Conservation (phyloP, 1,140 invertebrate species). For the Drosophila punjabiensis region DNA sequence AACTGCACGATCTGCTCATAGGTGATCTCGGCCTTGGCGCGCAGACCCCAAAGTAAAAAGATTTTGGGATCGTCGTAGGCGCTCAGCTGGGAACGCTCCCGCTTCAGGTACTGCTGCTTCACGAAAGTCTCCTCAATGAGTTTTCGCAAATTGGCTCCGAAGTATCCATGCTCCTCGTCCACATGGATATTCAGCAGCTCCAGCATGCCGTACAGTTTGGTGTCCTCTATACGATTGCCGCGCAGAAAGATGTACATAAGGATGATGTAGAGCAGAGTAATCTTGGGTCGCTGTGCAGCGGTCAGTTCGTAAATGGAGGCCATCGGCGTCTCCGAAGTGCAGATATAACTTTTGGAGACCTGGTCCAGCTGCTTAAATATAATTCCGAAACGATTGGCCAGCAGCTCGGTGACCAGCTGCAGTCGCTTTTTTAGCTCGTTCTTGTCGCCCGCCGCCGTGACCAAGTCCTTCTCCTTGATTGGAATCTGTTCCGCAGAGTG, state of each 20-base stretch:
- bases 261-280: conserved; percentile 61
- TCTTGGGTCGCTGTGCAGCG: conserved; percentile 40
- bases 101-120: conserved; percentile 72
- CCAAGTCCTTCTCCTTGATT: conserved; percentile 60
- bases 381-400: conserved; percentile 51
- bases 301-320: conserved; percentile 59
- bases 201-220: conserved; percentile 59
- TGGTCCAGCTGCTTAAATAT: conserved; percentile 25
- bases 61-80: conserved; percentile 56
- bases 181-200: conserved; percentile 47
- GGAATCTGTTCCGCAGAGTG: conserved; percentile 60
- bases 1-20: conserved; percentile 49
- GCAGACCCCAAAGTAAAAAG: conserved; percentile 54
- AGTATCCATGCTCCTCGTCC: conserved; percentile 67
- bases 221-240: conserved; percentile 49
- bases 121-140: conserved; percentile 76
- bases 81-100: conserved; percentile 58
- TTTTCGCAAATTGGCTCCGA: conserved; percentile 59
- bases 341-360: conserved; percentile 50
- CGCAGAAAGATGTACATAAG: conserved; percentile 72
- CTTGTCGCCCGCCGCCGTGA: conserved; percentile 18
- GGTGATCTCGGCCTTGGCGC: conserved; percentile 56
- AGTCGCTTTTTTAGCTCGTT: conserved; percentile 31
- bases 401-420: conserved; percentile 38
- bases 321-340: conserved; percentile 47